phyloP scores from a whole-genome alignment of 2,888 invertebrate genomes.

The Ichneumon xanthorius region DNA sequence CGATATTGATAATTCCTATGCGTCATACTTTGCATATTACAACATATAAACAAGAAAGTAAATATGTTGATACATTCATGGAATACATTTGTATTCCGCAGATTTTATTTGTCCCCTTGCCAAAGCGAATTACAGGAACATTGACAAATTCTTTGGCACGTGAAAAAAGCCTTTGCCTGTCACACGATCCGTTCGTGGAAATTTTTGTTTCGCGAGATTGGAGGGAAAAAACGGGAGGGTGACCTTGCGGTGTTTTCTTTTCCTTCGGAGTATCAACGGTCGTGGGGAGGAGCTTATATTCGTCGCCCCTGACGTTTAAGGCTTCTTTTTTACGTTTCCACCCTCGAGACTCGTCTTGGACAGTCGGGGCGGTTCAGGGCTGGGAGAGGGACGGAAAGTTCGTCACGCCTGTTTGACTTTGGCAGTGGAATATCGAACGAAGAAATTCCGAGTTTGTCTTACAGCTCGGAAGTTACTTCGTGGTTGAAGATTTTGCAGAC shows the following conservation, averaged over 20 bases:
- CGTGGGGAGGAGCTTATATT: background rate
- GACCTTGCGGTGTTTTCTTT: background rate
- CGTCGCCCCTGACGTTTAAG: background rate
- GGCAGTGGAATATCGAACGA: background rate
- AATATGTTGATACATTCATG: too few species aligned
- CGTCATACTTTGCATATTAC: too few species aligned
- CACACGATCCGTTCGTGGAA: background rate
- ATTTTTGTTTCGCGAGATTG: constrained; percentile 15
- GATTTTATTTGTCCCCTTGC: background rate
- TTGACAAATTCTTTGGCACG: background rate
- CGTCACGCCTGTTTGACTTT: constrained; percentile 4
- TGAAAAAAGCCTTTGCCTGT: background rate
- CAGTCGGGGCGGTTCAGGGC: background rate
- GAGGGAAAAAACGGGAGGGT: background rate
- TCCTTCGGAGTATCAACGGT: background rate
- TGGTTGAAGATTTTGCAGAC: constrained; percentile 23
- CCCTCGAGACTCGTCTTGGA: constrained; percentile 21
- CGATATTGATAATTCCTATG: too few species aligned
- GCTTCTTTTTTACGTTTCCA: constrained; percentile 7
- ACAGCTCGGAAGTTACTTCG: constrained; percentile 29
- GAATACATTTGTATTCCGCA: background rate
- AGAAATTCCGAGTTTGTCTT: constrained; percentile 17
- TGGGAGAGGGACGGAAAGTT: background rate
- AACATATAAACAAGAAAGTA: too few species aligned
- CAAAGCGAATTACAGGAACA: background rate